A percentile compares a stretch with the other conserved stretches of the same genome.
Evolutionary conservation across 2,113 vertebrate species (phyloP).

Genomic region (Nesoenas mayeri): DNA sequence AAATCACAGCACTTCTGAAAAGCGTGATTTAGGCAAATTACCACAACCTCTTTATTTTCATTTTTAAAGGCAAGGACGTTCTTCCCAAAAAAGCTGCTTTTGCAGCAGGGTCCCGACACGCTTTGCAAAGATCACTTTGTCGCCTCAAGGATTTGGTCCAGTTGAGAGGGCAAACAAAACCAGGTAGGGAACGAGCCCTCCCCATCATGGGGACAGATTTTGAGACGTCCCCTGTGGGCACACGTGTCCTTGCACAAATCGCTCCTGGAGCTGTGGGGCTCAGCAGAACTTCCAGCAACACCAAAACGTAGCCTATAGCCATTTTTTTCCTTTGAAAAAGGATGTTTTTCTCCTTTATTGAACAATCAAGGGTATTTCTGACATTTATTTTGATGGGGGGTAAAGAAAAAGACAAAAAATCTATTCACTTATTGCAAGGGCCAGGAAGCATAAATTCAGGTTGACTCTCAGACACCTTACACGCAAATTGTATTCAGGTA

Average conservation of each 20-base stretch:
- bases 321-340: background rate
- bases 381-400: slow-evolving; percentile 32
- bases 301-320: background rate
- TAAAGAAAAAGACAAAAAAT: background rate
- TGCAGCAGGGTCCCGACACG: accelerated
- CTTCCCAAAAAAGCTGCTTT: background rate
- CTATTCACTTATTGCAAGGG: slow-evolving; percentile 38
- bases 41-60: too few species aligned
- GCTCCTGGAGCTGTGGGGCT: background rate
- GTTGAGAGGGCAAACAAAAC: background rate
- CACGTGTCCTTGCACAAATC: accelerated
- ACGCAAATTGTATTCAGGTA: slow-evolving; percentile 47
- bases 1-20: background rate
- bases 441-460: slow-evolving; percentile 41
- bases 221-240: background rate
- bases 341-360: slow-evolving; percentile 18
- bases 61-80: background rate
- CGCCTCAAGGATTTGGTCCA: background rate
- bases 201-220: accelerated
- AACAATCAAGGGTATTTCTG: slow-evolving; percentile 46
- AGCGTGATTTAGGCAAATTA: background rate
- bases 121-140: background rate
- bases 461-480: slow-evolving; percentile 7
- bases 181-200: background rate
- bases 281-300: background rate